Percentiles rank a stretch among this genome's conserved stretches.
These are phyloP conservation scores for Nymphicus hollandicus DNA, from an alignment of 2,113 vertebrate genomes.

Conservation along the genomic window DNA sequence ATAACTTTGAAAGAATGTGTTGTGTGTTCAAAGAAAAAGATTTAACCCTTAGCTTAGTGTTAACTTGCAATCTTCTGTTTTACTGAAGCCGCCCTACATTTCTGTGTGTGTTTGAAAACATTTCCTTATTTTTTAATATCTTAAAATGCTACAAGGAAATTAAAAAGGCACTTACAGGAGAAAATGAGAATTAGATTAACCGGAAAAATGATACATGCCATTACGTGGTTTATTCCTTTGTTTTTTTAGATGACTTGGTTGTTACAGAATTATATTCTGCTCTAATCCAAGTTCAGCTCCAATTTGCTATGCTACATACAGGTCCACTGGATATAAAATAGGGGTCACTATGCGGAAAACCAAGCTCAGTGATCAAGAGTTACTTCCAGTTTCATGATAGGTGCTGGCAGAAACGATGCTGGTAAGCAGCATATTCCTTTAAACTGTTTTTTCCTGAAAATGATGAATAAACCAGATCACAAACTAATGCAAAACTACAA, in stretches of 20 bases:
- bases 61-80: neutral
- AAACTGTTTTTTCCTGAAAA: neutral
- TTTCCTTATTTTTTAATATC: neutral
- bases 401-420: neutral
- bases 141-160: neutral
- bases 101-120: neutral
- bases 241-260: neutral
- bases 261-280: neutral
- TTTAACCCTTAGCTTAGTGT: neutral
- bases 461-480: neutral
- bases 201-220: fast-evolving
- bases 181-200: neutral
- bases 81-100: neutral
- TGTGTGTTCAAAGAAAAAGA: neutral
- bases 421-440: neutral
- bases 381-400: neutral
- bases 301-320: neutral
- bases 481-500: neutral
- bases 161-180: neutral
- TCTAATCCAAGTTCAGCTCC: neutral
- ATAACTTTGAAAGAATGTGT: neutral
- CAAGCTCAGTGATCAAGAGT: neutral
- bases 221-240: neutral
- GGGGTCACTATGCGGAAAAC: neutral
- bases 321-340: neutral